Evolutionary conservation across 53 echinoderm and acorn worm species (phyloP), one percentile per base, ranked within the genome.

Genomic region (Actinopyga echinites): DNA sequence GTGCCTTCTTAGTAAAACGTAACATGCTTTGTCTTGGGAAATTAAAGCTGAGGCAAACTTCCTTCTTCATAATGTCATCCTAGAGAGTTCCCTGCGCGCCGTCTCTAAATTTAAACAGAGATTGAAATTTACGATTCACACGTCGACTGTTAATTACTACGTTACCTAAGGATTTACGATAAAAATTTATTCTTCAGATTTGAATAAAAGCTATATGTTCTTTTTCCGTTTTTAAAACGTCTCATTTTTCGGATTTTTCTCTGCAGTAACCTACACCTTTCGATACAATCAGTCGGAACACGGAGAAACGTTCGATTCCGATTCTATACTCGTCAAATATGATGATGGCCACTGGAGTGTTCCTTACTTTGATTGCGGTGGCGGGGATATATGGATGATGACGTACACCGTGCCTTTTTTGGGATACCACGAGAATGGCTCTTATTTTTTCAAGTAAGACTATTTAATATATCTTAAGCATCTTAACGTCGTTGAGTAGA

Each of bases 331-430:
- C 23, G 94, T 99, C 30, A 86, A 74, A n/a, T 90, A 90, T 56
- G 99, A 92, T 26, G 93, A 99, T 87, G 99, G 99, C n/a, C 92
- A 99, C 38, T 99, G 99, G 99, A 95, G 92, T 60, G 65, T 86
- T 17, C 99, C 99, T 62, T 99, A 99, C 67, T 99, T 92, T 73
- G 99, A 99, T 85, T 99, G 99, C 62, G 94, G 94, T 45, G 99
- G 99, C 22, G 99, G 99, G 0, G 84, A 99, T 53, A 94, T 99
- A 3, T 99, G 99, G 99, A 99, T 99, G 99, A 94, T 99, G 91
- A 99, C 99, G 22, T 99, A 94, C 83, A 92, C 99, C 0, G 91
- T 99, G n/a, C 99, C 99, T 31, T 99, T 99, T 44, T 87, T 99
- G 20, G 99, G 99, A 32, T 81, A 85, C 32, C 74, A 66, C 52